Evolutionary conservation across 2,797 vertebrate genomes (phyloP).

Genomic region (Melanotaenia nigrans): DNA sequence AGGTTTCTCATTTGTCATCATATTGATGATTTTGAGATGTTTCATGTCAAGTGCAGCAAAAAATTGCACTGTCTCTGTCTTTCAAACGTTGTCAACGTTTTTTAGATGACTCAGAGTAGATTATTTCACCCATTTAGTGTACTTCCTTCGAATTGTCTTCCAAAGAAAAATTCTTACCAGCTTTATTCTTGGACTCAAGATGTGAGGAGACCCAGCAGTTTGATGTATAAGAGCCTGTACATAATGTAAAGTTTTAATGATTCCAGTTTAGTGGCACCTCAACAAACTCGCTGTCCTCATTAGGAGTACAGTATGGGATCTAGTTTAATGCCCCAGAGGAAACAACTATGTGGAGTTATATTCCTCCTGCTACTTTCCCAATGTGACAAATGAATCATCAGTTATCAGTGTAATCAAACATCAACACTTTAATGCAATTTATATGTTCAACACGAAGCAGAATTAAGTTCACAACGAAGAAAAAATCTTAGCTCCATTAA

Average conservation of each 20-base stretch:
- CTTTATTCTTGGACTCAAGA: not conserved
- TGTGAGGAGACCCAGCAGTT: too few species aligned
- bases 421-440: constrained; percentile 1
- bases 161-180: too few species aligned
- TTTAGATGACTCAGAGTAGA: too few species aligned
- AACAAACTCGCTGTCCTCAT: not conserved
- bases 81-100: too few species aligned
- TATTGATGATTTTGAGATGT: not conserved
- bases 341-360: not conserved
- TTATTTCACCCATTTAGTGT: too few species aligned
- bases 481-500: not conserved
- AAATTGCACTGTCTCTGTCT: too few species aligned
- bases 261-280: not conserved
- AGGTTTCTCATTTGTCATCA: too few species aligned
- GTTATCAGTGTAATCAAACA: not conserved
- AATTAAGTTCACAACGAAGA: not conserved
- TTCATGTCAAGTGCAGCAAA: not conserved
- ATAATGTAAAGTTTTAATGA: not conserved
- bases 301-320: not conserved
- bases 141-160: too few species aligned
- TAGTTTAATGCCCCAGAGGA: not conserved
- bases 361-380: not conserved
- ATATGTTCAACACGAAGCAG: not conserved
- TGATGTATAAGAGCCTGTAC: too few species aligned
- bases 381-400: not conserved